These are phyloP conservation scores for Pelusios castaneus DNA, from an alignment of 2,113 vertebrate genomes.

Conservation along the genomic window DNA sequence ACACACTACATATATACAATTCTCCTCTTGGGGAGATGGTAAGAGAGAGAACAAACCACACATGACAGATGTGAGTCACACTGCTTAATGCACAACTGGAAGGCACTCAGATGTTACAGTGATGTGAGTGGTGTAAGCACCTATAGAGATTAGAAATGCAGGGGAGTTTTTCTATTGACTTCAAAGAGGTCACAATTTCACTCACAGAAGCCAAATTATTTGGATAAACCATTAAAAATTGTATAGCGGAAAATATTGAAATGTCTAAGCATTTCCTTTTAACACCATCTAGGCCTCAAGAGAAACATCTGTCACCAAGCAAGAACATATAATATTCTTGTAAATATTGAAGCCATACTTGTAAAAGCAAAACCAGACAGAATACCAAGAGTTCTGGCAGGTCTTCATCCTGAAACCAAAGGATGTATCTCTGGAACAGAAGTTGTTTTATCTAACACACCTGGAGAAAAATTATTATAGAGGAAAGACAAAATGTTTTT, in stretches of 20 bases:
- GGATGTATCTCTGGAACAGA: not conserved
- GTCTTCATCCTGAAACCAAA: not conserved
- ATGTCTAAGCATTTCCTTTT: not conserved
- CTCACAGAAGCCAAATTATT: not conserved
- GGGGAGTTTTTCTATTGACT: not conserved
- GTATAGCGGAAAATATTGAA: not conserved
- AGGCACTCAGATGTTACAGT: not conserved
- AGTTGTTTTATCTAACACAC: not conserved
- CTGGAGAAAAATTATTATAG: not conserved
- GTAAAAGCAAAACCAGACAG: not conserved
- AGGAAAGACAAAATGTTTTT: not conserved
- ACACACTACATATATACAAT: not conserved
- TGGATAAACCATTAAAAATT: not conserved
- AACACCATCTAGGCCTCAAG: not conserved
- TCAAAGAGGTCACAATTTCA: fast-evolving
- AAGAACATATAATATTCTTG: not conserved
- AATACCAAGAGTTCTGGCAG: not conserved
- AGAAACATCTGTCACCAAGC: not conserved
- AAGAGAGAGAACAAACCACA: not conserved
- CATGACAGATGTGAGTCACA: not conserved
- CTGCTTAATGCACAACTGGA: not conserved
- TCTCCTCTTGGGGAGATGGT: not conserved
- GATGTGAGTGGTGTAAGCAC: not conserved
- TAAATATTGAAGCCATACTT: not conserved
- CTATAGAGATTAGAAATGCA: not conserved